Evolutionary conservation across 2,797 vertebrate genomes (phyloP).

Genomic region (Acropternis orthonyx): DNA sequence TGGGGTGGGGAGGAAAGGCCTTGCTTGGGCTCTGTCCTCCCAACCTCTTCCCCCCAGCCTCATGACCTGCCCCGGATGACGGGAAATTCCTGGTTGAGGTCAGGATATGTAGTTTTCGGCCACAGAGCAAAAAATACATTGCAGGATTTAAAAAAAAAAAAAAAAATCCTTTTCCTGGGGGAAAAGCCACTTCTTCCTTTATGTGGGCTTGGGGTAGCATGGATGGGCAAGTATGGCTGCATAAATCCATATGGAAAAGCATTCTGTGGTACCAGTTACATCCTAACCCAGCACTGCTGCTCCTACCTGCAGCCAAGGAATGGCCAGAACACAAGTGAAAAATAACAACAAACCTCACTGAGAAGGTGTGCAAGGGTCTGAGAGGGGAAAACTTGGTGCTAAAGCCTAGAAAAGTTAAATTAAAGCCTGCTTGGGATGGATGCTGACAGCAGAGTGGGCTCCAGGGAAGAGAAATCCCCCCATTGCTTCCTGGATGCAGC

Average conservation of each 20-base stretch:
- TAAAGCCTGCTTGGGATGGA: neutral
- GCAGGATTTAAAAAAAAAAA: neutral
- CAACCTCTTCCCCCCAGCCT: neutral
- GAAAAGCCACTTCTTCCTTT: neutral
- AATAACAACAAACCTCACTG: accelerated
- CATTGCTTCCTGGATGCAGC: accelerated
- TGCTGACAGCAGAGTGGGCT: accelerated
- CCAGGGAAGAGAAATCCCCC: neutral
- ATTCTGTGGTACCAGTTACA: neutral
- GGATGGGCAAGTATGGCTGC: accelerated
- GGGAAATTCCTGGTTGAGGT: neutral
- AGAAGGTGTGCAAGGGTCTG: neutral
- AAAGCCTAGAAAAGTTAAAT: neutral
- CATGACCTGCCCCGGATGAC: neutral
- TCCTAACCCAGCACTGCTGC: neutral
- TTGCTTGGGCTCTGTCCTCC: neutral
- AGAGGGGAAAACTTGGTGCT: accelerated
- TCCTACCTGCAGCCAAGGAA: neutral
- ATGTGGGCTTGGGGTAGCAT: accelerated
- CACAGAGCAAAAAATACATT: neutral
- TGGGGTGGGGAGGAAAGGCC: neutral
- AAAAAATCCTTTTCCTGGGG: neutral
- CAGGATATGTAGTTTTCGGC: neutral
- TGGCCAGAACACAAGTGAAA: neutral
- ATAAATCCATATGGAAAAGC: neutral